phyloP scores from a whole-genome alignment of 2,797 vertebrate species.

The Channa striata region DNA sequence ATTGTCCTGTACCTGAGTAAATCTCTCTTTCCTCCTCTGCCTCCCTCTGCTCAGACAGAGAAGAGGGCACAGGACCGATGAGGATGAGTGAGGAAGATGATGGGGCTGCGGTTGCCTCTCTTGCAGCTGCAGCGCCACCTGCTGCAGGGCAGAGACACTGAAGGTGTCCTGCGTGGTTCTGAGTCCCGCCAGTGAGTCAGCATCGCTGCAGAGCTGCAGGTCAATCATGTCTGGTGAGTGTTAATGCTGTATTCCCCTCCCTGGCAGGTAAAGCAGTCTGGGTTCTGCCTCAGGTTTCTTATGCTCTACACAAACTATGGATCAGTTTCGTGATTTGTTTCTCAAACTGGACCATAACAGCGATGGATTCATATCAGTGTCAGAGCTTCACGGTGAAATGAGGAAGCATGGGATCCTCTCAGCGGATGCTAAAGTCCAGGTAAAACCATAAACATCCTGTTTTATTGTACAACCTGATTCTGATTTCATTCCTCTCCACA shows the following conservation, averaged over 20 bases:
- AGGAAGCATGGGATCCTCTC: constrained; percentile 79
- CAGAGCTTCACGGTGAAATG: constrained; percentile 83
- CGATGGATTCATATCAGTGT: constrained; percentile 80
- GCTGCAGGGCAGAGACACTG: constrained; percentile 23
- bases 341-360: constrained; percentile 80
- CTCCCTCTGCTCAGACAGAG: too few relatives aligned
- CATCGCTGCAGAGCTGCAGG: constrained; percentile 53
- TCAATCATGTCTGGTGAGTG: constrained; percentile 14
- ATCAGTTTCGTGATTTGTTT: constrained; percentile 81
- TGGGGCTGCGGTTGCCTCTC: background rate
- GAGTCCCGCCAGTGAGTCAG: constrained; percentile 70
- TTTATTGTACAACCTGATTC: accelerated
- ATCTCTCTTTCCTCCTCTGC: too few relatives aligned
- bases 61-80: background rate
- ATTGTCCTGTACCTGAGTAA: background rate
- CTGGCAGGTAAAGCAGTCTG: background rate
- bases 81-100: background rate
- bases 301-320: constrained; percentile 64
- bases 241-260: background rate
- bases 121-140: constrained; percentile 68
- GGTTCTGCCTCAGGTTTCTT: too few relatives aligned
- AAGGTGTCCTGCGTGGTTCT: background rate
- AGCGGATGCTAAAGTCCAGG: constrained; percentile 79
- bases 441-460: constrained; percentile 32
- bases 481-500: background rate